These are phyloP conservation scores for Volucella bombylans DNA, from an alignment of 2,888 invertebrate genomes.

Conservation along the genomic window DNA sequence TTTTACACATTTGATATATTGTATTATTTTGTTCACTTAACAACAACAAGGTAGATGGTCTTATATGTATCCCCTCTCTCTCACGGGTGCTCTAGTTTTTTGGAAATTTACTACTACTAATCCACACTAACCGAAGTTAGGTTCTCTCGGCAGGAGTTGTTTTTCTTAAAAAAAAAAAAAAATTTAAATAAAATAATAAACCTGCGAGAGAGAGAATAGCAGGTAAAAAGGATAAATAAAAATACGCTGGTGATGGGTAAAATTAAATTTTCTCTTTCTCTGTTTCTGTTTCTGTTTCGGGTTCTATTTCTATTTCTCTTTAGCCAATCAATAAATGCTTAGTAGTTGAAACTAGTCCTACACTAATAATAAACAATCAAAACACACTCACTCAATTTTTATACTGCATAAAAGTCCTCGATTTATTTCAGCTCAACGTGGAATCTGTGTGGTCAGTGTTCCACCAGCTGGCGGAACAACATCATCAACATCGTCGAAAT, in stretches of 20 bases:
- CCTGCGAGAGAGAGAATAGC: slow-evolving; percentile 12
- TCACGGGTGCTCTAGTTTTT: slow-evolving; percentile 1
- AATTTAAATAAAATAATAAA: not conserved
- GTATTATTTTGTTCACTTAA: slow-evolving; percentile 47
- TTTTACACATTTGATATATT: slow-evolving; percentile 21
- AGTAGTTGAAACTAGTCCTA: slow-evolving; percentile 70
- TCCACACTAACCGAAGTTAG: slow-evolving; percentile 29
- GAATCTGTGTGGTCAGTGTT: slow-evolving; percentile 58
- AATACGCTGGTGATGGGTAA: slow-evolving; percentile 36
- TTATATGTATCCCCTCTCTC: slow-evolving; percentile 45
- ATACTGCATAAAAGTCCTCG: slow-evolving; percentile 82
- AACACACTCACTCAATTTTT: slow-evolving; percentile 77
- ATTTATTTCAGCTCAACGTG: slow-evolving; percentile 78
- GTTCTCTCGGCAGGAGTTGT: not conserved
- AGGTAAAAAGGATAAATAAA: slow-evolving; percentile 21
- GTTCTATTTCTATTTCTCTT: slow-evolving; percentile 39
- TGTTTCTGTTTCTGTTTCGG: slow-evolving; percentile 31
- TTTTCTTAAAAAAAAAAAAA: not conserved
- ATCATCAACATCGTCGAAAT: slow-evolving; percentile 81
- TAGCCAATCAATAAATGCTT: slow-evolving; percentile 74
- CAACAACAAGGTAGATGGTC: slow-evolving; percentile 32
- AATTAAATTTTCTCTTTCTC: slow-evolving; percentile 9
- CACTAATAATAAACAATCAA: slow-evolving; percentile 44
- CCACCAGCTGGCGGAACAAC: slow-evolving; percentile 76
- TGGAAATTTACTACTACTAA: slow-evolving; percentile 31